A percentile compares a stretch with the other conserved stretches of the same genome.
Conservation (phyloP, 2,888 invertebrate species). For the Thecophora atra region DNA sequence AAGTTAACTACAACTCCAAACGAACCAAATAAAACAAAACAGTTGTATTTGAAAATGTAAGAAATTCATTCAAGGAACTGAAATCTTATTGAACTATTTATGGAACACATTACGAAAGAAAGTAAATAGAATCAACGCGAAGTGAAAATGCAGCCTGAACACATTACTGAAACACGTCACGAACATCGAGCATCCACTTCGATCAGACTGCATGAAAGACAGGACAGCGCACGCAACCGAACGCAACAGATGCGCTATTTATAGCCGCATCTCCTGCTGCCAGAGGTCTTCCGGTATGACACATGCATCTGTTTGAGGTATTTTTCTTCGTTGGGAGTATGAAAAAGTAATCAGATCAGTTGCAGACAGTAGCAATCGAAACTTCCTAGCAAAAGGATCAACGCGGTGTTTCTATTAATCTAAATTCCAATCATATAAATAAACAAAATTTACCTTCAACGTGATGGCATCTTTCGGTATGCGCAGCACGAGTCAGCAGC, state of each 20-base stretch:
- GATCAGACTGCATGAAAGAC: slow-evolving; percentile 16
- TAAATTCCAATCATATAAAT: neutral
- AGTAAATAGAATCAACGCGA: slow-evolving; percentile 17
- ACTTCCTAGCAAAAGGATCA: slow-evolving; percentile 35
- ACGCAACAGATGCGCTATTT: slow-evolving; percentile 32
- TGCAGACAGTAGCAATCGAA: slow-evolving; percentile 36
- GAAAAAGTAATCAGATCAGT: neutral
- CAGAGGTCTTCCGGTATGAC: slow-evolving; percentile 4
- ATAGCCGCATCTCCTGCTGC: slow-evolving; percentile 28
- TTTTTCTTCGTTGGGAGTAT: too few species aligned
- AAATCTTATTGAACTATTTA: slow-evolving; percentile 3
- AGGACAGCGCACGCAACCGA: too few species aligned
- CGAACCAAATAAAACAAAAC: too few species aligned
- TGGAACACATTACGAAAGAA: neutral
- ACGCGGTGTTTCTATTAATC: slow-evolving; percentile 8
- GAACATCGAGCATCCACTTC: slow-evolving; percentile 9
- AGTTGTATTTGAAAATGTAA: neutral
- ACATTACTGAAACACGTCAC: slow-evolving; percentile 22
- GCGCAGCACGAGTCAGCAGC: slow-evolving; percentile 55
- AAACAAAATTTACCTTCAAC: neutral
- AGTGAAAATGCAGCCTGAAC: slow-evolving; percentile 12
- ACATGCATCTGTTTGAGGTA: too few species aligned
- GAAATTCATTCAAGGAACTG: neutral
- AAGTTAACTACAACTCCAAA: too few species aligned
- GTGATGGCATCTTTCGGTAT: slow-evolving; percentile 59